Base-by-base conservation (phyloP, 2,888 invertebrate species). In the Nasonovia ribisnigri region DNA sequence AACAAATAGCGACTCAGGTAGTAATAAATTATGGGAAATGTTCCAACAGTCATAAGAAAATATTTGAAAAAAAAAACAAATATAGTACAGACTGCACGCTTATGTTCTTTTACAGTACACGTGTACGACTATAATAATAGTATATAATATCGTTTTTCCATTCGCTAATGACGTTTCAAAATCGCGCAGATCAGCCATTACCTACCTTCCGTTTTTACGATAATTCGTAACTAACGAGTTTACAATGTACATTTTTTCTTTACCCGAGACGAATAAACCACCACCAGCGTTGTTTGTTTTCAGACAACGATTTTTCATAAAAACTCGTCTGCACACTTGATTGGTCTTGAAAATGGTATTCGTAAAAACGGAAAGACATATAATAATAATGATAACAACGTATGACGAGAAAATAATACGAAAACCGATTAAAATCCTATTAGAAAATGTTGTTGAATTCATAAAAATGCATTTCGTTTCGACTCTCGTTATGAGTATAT, bases 141-240 rank as follows among this genome's bases (percentile, higher is more conserved):
- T 20, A 77, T 20, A 36, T 36, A 36, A 77, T 77, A 77, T 77
- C 36, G 36, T 77, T 77, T 42, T 77, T 77, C 36, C 77, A 77
- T 77, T 42, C 77, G 36, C 77, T 77, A 77, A 77, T 77, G 77
- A 77, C 36, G 77, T 77, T 77, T 77, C 36, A 77, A 77, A 77
- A 77, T 77, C 36, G 36, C 36, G 20, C 67, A 77, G 20, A 77
- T 77, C 77, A 20, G 36, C 36, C 77, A 36, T 77, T 77, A 77
- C 26, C 36, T 77, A 77, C 26, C 36, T 77, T 77, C 77, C 36
- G 77, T 36, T 77, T 77, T 77, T 20, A 77, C 77, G 43, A 43
- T 84, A 84, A 84, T 84, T 84, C 43, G 42, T 84, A 84, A 43
- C 10, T 84, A 84, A 84, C 84, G 84, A 84, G 84, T 43, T 84